Base-by-base conservation (phyloP, 1,140 invertebrate genomes). In the Philaenus spumarius region DNA sequence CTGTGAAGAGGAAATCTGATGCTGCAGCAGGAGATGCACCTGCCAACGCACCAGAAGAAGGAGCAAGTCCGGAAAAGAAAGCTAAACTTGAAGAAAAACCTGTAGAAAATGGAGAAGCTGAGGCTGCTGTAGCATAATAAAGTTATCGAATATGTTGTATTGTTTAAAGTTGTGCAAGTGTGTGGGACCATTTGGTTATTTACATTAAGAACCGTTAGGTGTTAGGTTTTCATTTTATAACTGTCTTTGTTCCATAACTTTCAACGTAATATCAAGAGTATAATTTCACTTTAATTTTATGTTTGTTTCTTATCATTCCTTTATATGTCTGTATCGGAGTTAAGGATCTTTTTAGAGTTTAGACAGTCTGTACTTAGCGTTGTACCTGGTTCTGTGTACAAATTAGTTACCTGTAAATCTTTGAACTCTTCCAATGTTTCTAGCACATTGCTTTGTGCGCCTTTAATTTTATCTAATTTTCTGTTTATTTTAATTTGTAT, bases 41-140 rank as follows among this genome's bases (percentile, higher is more conserved):
- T 42, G 63, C 47, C n/a, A 45, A n/a, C 22, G 12, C 43, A 19
- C 12, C 20, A 26, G 45, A 22, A 23, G 70, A 1, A 81, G 82
- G 78, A 51, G 79, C 77, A 15, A 81, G 79, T 64, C 83, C 81
- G 15, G 84, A 85, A 65, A 87, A 87, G 71, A 87, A 87, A 64
- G 79, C 82, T 54, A 87, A 84, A 74, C 71, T 86, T 23, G 83
- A 84, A 19, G 80, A 82, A 60, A 71, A 57, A 67, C 43, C 55
- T 1, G 22, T n/a, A 23, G 65, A 75, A 43, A 76, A 76, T 53
- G 71, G 69, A 58, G 79, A 80, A 20, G 78, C 82, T 57, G 80
- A 84, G 70, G 78, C 81, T 55, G 78, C 77, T 62, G 82, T 82
- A 75, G 55, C 46, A 42, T 59, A n/a, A n/a, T n/a, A 51, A 50